Evolutionary conservation across 2,797 vertebrate species (phyloP).

Genomic region (Arctocebus calabarensis): DNA sequence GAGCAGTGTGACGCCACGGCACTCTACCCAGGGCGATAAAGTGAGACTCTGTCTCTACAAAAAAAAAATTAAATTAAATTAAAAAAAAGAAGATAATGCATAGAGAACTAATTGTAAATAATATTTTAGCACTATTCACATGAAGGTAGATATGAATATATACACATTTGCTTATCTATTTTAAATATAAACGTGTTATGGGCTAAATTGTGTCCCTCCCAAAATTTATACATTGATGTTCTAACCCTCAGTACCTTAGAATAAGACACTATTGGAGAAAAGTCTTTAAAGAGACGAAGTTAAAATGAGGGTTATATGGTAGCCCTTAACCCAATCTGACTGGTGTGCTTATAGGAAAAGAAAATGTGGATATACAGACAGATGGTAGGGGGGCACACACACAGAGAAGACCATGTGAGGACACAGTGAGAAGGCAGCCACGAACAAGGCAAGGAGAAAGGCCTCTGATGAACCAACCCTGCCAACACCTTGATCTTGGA

Average conservation of each 20-base stretch:
- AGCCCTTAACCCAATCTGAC: neutral
- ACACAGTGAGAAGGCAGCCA: neutral
- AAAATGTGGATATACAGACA: neutral
- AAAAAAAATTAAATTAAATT: no score
- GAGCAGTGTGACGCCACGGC: no score
- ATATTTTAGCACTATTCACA: neutral
- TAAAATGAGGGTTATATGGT: neutral
- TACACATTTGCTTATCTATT: neutral
- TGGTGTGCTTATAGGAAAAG: neutral
- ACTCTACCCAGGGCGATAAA: no score
- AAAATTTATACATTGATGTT: neutral
- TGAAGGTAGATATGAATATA: neutral
- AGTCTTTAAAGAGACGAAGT: neutral
- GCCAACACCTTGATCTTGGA: neutral
- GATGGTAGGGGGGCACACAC: no score
- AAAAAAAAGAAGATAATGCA: conserved; percentile 8
- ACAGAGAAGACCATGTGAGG: neutral
- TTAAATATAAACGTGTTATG: neutral
- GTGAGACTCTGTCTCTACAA: no score
- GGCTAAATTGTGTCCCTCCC: neutral
- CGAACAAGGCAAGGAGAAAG: neutral
- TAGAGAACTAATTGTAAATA: neutral
- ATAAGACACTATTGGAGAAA: neutral
- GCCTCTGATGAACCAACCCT: neutral
- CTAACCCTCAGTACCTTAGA: neutral